These are phyloP conservation scores for Oenanthe melanoleuca DNA, from an alignment of 2,113 vertebrate genomes.

Conservation along the genomic window DNA sequence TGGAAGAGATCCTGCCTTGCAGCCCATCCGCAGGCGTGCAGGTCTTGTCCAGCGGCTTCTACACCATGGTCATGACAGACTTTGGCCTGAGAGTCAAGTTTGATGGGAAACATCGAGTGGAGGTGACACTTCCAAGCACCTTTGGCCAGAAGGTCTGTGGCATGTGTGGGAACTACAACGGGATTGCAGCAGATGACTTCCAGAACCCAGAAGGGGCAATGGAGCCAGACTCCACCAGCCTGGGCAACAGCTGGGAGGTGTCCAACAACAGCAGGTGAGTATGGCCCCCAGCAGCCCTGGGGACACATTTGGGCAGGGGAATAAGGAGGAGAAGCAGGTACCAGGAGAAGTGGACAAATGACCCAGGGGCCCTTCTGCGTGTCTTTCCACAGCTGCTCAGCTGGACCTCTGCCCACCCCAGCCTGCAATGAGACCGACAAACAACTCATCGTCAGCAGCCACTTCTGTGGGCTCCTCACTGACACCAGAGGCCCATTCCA, in stretches of 20 bases:
- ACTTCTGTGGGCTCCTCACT: conserved; percentile 57
- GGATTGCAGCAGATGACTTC: conserved; percentile 61
- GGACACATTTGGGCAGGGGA: background rate
- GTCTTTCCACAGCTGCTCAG: conserved; percentile 42
- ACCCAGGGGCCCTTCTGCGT: background rate
- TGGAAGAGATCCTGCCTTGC: no score
- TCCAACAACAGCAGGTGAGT: no score
- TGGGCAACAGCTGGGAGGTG: no score
- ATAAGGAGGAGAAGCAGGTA: background rate
- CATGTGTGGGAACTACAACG: conserved; percentile 72
- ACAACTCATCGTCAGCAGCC: conserved; percentile 33
- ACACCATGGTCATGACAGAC: no score
- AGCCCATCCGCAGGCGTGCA: no score
- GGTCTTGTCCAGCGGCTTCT: no score
- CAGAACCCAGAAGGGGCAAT: conserved; percentile 54
- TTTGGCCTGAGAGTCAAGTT: no score
- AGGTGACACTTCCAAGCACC: no score
- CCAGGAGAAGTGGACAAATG: background rate
- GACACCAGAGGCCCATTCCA: background rate
- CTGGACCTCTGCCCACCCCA: background rate
- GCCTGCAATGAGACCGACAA: conserved; percentile 30
- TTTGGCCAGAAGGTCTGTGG: conserved; percentile 66
- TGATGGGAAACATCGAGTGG: no score
- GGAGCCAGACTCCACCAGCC: conserved; percentile 62
- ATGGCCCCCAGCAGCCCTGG: background rate